Conservation (phyloP, 2,113 vertebrate genomes). For the Cyanocitta stelleri region DNA sequence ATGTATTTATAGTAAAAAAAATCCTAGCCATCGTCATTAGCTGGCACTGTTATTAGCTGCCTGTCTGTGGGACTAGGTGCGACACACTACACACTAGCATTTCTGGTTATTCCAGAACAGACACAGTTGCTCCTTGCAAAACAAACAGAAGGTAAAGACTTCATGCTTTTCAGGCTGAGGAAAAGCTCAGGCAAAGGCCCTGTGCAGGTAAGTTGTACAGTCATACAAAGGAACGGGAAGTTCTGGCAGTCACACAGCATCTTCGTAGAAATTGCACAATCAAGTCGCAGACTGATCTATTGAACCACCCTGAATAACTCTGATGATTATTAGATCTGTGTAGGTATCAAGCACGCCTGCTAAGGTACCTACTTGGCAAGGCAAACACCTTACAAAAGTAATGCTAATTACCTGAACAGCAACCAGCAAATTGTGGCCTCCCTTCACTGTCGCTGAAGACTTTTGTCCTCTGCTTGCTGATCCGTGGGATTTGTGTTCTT, state of each 20-base stretch:
- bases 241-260: not conserved
- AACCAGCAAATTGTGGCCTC: not conserved
- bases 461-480: not conserved
- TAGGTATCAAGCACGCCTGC: not conserved
- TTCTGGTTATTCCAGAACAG: not conserved
- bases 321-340: not conserved
- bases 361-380: not conserved
- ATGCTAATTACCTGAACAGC: fast-evolving
- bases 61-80: not conserved
- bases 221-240: not conserved
- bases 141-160: not conserved
- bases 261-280: not conserved
- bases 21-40: not conserved
- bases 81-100: not conserved
- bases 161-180: not conserved
- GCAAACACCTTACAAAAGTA: not conserved
- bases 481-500: not conserved
- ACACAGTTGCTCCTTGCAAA: not conserved
- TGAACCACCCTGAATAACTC: not conserved
- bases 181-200: not conserved
- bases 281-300: not conserved
- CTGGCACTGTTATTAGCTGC: not conserved
- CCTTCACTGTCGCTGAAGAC: not conserved
- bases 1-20: not conserved
- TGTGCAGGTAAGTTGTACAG: too few species aligned